A percentile compares a stretch with the other conserved stretches of the same genome.
Evolutionary conservation across 1,140 invertebrate species (phyloP).

Genomic region (Anadara kagoshimensis): DNA sequence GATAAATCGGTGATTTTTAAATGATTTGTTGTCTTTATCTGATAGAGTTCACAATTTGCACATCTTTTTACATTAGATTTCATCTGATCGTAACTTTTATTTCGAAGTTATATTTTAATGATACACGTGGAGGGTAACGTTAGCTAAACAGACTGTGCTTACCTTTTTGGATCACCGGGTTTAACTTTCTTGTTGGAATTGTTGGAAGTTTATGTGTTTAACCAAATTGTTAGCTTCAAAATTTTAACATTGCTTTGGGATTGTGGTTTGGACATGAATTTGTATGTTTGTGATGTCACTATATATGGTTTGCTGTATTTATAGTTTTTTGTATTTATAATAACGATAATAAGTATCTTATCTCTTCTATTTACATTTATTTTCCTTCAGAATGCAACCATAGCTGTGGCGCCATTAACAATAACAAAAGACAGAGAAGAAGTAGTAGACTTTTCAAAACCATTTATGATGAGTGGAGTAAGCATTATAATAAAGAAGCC

Average conservation of each 20-base stretch:
- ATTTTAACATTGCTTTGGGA: too few relatives aligned
- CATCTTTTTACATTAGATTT: too few relatives aligned
- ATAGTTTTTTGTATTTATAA: not conserved
- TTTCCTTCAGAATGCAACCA: conserved; percentile 61
- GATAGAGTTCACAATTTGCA: too few relatives aligned
- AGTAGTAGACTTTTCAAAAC: conserved; percentile 72
- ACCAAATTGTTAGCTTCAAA: too few relatives aligned
- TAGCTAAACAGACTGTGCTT: too few relatives aligned
- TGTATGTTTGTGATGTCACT: not conserved
- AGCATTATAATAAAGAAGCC: conserved; percentile 73
- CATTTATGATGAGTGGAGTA: conserved; percentile 74
- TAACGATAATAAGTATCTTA: not conserved
- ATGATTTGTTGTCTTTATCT: too few relatives aligned
- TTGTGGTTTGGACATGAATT: not conserved
- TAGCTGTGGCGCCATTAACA: conserved; percentile 70
- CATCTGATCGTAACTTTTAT: too few relatives aligned
- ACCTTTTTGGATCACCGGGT: too few relatives aligned
- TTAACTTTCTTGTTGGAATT: too few relatives aligned
- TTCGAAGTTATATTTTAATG: too few relatives aligned
- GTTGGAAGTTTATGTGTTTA: too few relatives aligned
- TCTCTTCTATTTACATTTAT: not conserved
- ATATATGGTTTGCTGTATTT: not conserved
- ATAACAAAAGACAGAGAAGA: conserved; percentile 69
- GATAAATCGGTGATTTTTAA: too few relatives aligned
- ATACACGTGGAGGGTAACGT: not conserved